Percentiles rank a stretch among this genome's conserved stretches.
phyloP scores from a whole-genome alignment of 2,888 invertebrate genomes.

The Halictus ligatus region DNA sequence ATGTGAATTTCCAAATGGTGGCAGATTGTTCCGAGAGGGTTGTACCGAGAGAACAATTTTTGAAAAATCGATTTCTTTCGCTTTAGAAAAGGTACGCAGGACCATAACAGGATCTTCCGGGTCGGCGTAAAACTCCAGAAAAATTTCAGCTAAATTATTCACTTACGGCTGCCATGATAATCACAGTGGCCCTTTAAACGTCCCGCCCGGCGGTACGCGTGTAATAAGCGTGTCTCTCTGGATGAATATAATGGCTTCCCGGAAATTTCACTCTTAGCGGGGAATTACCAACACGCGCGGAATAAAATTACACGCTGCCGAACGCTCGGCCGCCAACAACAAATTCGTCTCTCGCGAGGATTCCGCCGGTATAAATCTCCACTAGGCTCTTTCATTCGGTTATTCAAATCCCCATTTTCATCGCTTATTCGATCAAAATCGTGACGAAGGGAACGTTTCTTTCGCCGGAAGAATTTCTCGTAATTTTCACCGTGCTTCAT shows the following conservation, averaged over 20 bases:
- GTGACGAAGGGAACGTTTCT: not conserved
- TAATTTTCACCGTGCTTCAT: not conserved
- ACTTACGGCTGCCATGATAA: slow-evolving; percentile 61
- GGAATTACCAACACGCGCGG: slow-evolving; percentile 44
- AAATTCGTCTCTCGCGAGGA: not conserved
- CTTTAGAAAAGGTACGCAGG: too few species aligned
- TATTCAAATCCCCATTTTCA: not conserved
- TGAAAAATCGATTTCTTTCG: not conserved
- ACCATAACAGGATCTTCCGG: slow-evolving; percentile 30
- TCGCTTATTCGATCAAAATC: not conserved
- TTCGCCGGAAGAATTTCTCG: not conserved
- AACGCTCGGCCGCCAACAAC: not conserved
- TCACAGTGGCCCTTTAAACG: slow-evolving; percentile 54
- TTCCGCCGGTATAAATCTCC: not conserved
- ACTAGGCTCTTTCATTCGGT: not conserved
- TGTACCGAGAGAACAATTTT: not conserved
- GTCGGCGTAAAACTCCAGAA: slow-evolving; percentile 41
- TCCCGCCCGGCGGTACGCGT: slow-evolving; percentile 30
- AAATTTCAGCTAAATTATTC: slow-evolving; percentile 69
- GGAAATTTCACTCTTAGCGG: slow-evolving; percentile 56
- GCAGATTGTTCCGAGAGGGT: too few species aligned
- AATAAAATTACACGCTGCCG: slow-evolving; percentile 34
- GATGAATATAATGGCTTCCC: slow-evolving; percentile 61
- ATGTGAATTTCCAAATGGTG: too few species aligned
- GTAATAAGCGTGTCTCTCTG: slow-evolving; percentile 61